Base-by-base conservation (phyloP, 1,140 invertebrate species). In the Drosophila quadrilineata region DNA sequence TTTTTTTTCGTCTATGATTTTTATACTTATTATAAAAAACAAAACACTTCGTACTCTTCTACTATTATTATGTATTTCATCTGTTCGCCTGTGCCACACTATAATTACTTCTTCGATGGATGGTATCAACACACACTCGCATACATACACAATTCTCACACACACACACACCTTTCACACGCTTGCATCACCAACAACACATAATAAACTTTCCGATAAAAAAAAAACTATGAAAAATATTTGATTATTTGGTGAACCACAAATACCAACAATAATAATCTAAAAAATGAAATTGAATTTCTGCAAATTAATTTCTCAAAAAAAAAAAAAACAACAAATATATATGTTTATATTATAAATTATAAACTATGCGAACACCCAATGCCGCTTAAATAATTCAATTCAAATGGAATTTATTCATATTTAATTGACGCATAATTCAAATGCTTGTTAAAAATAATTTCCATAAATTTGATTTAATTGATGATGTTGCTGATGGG, bases 51-150 rank as follows among this genome's bases (percentile, higher is more conserved):
- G 77, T 85, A 73, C 77, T 84, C 67, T 87, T 77, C 62, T 87
- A 85, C 85, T 85, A 73, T 86, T 85, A 73, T 86, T 85, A 80
- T 86, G 76, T 76, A 86, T 88, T 86, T 77, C 72, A 87, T 76
- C 75, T 87, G 76, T 88, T 80, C 74, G 86, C 86, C 69, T 73
- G 70, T 68, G 72, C 59, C 45, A 80, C 57, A 70, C 64, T 82
- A 73, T 77, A 74, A 71, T 72, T 82, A 70, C 77, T 88, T 88
- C 86, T 79, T 73, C 87, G 86, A 87, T 88, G 86, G 87, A 88
- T 88, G 87, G 74, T 88, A 64, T 53, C 43, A 54, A 72, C 41
- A 73, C 53, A 49, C 36, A 70, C 54, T 63, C 12, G 66, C 33
- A 57, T 38, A 57, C 46, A 65, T 28, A 36, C 29, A 65, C 45